A percentile compares a stretch with the other conserved stretches of the same genome.
Conservation (phyloP, 1,140 invertebrate genomes). For the Brachionus rubens region DNA sequence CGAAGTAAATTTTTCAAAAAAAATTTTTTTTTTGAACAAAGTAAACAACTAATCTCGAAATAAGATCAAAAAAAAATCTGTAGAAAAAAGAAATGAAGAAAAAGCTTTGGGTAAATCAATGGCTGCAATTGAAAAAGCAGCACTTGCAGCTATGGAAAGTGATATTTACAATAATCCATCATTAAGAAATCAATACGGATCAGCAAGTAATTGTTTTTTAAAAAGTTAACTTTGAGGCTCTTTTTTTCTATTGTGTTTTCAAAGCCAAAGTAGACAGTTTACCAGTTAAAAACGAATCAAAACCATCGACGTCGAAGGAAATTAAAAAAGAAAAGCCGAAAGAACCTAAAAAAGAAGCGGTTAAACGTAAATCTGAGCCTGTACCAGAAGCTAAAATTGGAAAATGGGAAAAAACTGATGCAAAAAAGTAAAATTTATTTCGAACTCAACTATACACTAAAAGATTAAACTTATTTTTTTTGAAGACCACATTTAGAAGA, state of each 20-base stretch:
- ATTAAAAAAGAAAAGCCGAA: neutral
- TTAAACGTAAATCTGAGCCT: neutral
- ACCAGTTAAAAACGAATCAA: neutral
- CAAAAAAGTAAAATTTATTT: slow-evolving; percentile 4
- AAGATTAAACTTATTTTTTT: neutral
- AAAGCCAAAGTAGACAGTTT: neutral
- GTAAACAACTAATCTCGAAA: too few species aligned
- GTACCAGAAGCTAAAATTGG: slow-evolving; percentile 10
- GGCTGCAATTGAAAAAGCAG: slow-evolving; percentile 38
- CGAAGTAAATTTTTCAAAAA: neutral
- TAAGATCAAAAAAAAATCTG: slow-evolving; percentile 39
- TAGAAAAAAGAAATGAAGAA: slow-evolving; percentile 29
- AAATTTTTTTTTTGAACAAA: neutral
- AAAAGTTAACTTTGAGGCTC: neutral
- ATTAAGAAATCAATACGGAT: slow-evolving; percentile 21
- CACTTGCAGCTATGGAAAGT: slow-evolving; percentile 9
- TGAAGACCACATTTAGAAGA: neutral
- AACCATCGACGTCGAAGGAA: neutral
- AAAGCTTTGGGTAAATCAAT: slow-evolving; percentile 3
- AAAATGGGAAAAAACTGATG: neutral
- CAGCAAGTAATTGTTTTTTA: neutral
- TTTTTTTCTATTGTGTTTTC: neutral
- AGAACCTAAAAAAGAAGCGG: neutral
- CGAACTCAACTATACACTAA: too few species aligned
- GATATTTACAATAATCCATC: slow-evolving; percentile 15